phyloP scores from a whole-genome alignment of 2,113 vertebrate genomes.

The Ammodytes dubius region DNA sequence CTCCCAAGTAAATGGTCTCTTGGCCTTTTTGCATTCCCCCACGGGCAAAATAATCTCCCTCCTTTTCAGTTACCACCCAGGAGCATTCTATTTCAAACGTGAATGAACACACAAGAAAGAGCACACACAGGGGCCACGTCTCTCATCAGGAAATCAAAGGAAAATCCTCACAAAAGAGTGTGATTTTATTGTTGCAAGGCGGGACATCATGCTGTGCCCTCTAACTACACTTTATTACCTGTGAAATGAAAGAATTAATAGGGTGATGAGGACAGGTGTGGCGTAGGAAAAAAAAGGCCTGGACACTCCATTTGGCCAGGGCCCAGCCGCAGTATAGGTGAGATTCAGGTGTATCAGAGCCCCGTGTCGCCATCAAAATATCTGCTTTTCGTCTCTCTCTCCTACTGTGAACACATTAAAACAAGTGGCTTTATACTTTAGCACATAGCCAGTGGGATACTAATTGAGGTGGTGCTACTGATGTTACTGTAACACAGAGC shows the following conservation, averaged over 20 bases:
- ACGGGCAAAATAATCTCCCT: conserved; percentile 31
- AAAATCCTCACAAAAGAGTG: conserved; percentile 37
- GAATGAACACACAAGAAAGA: conserved; percentile 46
- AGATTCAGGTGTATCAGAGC: conserved; percentile 52
- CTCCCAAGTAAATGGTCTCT: conserved; percentile 27
- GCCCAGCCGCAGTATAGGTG: conserved; percentile 23
- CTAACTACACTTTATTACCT: conserved; percentile 81
- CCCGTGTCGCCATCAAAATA: conserved; percentile 53
- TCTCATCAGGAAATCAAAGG: conserved; percentile 66
- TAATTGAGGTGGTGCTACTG: conserved; percentile 67
- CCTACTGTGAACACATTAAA: conserved; percentile 77
- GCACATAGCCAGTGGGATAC: conserved; percentile 70
- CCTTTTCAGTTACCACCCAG: conserved; percentile 35
- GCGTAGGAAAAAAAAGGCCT: conserved; percentile 23
- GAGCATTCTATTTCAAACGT: conserved; percentile 42
- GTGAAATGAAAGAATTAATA: conserved; percentile 84
- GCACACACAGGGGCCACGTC: conserved; percentile 52
- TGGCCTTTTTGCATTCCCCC: conserved; percentile 38
- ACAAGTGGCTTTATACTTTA: conserved; percentile 65
- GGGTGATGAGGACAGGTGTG: conserved; percentile 69
- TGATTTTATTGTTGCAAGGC: conserved; percentile 64
- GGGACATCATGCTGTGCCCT: conserved; percentile 58
- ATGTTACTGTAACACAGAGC: conserved; percentile 38
- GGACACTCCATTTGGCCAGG: conserved; percentile 40
- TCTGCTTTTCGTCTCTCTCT: conserved; percentile 61